Conservation (phyloP, 2,888 invertebrate genomes). For the Palloptera scutellata region DNA sequence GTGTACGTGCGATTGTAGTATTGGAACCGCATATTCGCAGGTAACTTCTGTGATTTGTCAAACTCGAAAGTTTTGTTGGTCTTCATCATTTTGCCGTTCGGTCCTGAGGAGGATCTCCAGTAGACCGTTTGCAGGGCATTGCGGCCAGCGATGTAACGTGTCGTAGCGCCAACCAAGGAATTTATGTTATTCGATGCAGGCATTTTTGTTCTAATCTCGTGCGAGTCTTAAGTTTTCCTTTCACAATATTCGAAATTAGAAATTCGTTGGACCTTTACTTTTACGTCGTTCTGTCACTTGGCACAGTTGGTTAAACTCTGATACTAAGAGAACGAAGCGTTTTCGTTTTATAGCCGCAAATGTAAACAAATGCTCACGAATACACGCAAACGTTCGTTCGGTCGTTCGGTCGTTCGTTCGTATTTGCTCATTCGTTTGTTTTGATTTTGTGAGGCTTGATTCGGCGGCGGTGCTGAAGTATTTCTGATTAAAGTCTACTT, state of each 20-base stretch:
- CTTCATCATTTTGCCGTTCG: conserved; percentile 67
- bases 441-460: too few relatives aligned
- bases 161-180: conserved; percentile 73
- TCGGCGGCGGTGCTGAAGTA: too few relatives aligned
- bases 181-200: conserved; percentile 61
- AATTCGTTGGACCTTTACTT: conserved; percentile 15
- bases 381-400: too few relatives aligned
- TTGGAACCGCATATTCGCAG: conserved; percentile 65
- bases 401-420: too few relatives aligned
- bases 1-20: conserved; percentile 50
- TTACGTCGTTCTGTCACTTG: conserved; percentile 23
- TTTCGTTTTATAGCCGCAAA: conserved; percentile 45
- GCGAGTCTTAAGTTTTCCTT: neutral
- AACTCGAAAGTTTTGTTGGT: conserved; percentile 70
- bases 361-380: neutral
- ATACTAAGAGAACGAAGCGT: conserved; percentile 13
- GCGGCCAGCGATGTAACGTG: conserved; percentile 76
- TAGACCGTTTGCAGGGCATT: conserved; percentile 81
- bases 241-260: neutral
- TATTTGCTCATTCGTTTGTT: too few relatives aligned
- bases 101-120: conserved; percentile 70
- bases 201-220: conserved; percentile 39
- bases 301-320: conserved; percentile 40
- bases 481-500: too few relatives aligned
- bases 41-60: conserved; percentile 65